Evolutionary conservation across 1,140 invertebrate genomes (phyloP).

Genomic region (Aporrectodea caliginosa): DNA sequence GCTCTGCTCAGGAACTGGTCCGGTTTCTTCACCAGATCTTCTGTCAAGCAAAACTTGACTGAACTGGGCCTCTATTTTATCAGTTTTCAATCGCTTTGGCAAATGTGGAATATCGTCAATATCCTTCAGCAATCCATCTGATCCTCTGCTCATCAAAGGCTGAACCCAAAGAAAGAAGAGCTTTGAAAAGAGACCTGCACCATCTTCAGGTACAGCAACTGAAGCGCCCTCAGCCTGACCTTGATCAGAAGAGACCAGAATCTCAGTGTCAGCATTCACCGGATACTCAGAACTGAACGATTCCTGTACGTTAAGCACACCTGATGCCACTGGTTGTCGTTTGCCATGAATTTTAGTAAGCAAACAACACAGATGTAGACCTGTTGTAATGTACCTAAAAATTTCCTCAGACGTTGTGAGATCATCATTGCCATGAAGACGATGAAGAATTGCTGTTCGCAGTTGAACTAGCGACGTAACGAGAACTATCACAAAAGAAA

Average conservation of each 20-base stretch:
- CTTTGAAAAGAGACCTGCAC: slow-evolving; percentile 66
- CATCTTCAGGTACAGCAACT: slow-evolving; percentile 65
- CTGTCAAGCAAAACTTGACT: slow-evolving; percentile 32
- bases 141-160: slow-evolving; percentile 77
- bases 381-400: slow-evolving; percentile 39
- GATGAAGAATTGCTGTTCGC: slow-evolving; percentile 42
- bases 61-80: slow-evolving; percentile 62
- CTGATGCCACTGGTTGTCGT: slow-evolving; percentile 41
- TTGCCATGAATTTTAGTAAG: slow-evolving; percentile 45
- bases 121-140: slow-evolving; percentile 65
- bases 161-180: slow-evolving; percentile 83
- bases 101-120: slow-evolving; percentile 81
- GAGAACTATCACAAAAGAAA: slow-evolving; percentile 65
- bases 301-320: slow-evolving; percentile 45
- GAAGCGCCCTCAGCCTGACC: slow-evolving; percentile 15
- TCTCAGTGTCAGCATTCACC: slow-evolving; percentile 26
- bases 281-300: slow-evolving; percentile 56
- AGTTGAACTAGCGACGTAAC: slow-evolving; percentile 59
- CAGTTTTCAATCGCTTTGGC: slow-evolving; percentile 67
- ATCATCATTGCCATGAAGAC: slow-evolving; percentile 43
- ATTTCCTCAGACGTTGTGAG: slow-evolving; percentile 58
- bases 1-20: slow-evolving; percentile 37
- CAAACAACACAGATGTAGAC: slow-evolving; percentile 45
- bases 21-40: slow-evolving; percentile 11
- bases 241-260: background rate